Conservation (phyloP, 2,888 invertebrate species). For the Himalopsyche kuldschensis region DNA sequence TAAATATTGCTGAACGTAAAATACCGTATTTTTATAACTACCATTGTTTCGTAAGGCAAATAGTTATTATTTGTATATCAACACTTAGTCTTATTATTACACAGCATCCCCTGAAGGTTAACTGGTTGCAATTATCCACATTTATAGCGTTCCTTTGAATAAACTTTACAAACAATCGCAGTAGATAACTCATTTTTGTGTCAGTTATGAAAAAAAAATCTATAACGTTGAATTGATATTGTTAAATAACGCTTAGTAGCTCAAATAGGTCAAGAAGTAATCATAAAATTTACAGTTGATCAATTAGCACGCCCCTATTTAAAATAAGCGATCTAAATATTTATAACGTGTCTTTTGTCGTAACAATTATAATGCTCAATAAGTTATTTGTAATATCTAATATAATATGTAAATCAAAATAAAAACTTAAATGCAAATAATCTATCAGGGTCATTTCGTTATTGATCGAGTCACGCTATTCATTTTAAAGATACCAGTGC, state of each 20-base stretch:
- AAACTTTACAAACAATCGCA: neutral
- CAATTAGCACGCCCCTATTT: neutral
- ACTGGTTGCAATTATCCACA: constrained; percentile 13
- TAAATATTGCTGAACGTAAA: neutral
- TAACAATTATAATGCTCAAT: neutral
- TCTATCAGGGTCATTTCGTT: neutral
- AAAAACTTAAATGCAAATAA: neutral
- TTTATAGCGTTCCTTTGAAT: constrained; percentile 5
- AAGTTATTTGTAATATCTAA: neutral
- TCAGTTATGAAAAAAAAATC: neutral
- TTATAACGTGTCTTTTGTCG: neutral
- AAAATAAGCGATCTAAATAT: too few relatives aligned
- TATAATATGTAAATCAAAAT: neutral
- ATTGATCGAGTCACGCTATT: neutral
- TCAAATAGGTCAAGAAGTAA: neutral
- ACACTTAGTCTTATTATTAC: neutral
- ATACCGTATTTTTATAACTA: neutral
- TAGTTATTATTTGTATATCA: neutral
- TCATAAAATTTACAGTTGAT: neutral
- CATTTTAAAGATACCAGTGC: neutral
- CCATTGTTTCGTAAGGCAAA: neutral
- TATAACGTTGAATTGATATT: neutral
- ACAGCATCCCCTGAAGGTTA: constrained; percentile 20
- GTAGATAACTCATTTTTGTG: neutral
- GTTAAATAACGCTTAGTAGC: neutral